phyloP scores from a whole-genome alignment of 2,113 vertebrate species.

The Sebastes schlegelii region DNA sequence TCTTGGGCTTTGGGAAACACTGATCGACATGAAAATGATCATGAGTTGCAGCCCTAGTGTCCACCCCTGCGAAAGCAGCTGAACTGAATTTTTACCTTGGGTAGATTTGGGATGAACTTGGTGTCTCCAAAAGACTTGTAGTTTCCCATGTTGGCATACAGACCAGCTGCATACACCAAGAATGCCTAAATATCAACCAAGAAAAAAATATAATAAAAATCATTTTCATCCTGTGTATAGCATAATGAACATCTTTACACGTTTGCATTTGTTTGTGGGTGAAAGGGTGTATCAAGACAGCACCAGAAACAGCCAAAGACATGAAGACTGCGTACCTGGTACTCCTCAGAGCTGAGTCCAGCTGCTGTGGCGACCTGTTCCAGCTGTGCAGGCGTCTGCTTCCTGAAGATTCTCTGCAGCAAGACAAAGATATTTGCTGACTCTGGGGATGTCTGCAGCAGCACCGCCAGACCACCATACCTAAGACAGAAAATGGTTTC shows the following conservation, averaged over 20 bases:
- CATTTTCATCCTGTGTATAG: background rate
- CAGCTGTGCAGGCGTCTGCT: conserved; percentile 86
- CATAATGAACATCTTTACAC: background rate
- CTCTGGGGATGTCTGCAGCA: conserved; percentile 92
- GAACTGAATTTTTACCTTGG: conserved; percentile 84
- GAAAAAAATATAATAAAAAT: background rate
- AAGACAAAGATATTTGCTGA: conserved; percentile 89
- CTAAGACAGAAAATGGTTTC: conserved; percentile 51
- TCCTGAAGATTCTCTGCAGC: conserved; percentile 88
- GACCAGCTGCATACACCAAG: conserved; percentile 90
- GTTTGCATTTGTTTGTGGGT: background rate
- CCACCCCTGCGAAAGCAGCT: background rate
- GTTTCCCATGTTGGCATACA: conserved; percentile 96
- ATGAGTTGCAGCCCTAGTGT: too few relatives aligned
- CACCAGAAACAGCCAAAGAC: background rate
- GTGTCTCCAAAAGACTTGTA: conserved; percentile 96
- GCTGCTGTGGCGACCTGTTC: conserved; percentile 82
- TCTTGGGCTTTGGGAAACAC: too few relatives aligned
- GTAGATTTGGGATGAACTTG: conserved; percentile 92
- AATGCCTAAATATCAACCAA: conserved; percentile 84
- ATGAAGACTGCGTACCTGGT: conserved; percentile 82
- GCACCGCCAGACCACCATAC: conserved; percentile 91
- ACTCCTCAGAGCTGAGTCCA: conserved; percentile 88
- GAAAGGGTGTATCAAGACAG: background rate
- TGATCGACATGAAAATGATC: too few relatives aligned